Percentiles rank a stretch among this genome's conserved stretches.
phyloP scores from a whole-genome alignment of 2,797 vertebrate species.

The Gallirallus australis region DNA sequence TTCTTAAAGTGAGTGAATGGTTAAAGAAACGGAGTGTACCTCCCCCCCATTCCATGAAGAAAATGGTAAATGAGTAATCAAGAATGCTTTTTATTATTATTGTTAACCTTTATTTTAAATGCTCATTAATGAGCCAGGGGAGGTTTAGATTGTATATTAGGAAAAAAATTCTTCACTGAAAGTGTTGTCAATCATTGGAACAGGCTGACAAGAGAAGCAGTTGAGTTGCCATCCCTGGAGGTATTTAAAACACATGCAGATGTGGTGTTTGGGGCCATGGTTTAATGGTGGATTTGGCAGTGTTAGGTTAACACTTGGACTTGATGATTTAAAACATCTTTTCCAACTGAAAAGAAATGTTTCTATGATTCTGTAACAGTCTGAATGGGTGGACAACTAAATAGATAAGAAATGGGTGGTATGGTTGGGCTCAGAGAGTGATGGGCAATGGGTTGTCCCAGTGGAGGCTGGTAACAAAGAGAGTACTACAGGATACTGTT shows the following conservation, averaged over 20 bases:
- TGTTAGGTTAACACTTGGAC: too few relatives aligned
- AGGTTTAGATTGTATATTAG: too few relatives aligned
- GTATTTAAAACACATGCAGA: too few relatives aligned
- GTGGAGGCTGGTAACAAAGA: background rate
- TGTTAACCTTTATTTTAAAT: background rate
- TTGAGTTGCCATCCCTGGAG: too few relatives aligned
- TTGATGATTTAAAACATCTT: too few relatives aligned
- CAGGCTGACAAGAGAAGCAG: too few relatives aligned
- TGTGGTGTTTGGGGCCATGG: too few relatives aligned
- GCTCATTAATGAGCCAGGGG: background rate
- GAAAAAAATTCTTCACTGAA: too few relatives aligned
- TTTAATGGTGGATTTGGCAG: too few relatives aligned
- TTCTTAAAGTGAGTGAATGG: background rate
- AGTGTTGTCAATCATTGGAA: too few relatives aligned
- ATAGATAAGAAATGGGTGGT: background rate
- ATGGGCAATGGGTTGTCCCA: background rate
- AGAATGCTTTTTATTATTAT: background rate
- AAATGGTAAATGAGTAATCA: background rate
- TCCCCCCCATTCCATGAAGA: background rate
- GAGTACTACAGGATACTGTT: background rate
- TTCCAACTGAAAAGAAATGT: too few relatives aligned
- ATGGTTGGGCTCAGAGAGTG: background rate
- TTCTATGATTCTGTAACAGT: background rate
- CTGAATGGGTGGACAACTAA: background rate
- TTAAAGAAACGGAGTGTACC: background rate